A percentile compares a stretch with the other conserved stretches of the same genome.
Evolutionary conservation across 2,113 vertebrate species (phyloP).

Genomic region (Apistogramma diplotaenia): DNA sequence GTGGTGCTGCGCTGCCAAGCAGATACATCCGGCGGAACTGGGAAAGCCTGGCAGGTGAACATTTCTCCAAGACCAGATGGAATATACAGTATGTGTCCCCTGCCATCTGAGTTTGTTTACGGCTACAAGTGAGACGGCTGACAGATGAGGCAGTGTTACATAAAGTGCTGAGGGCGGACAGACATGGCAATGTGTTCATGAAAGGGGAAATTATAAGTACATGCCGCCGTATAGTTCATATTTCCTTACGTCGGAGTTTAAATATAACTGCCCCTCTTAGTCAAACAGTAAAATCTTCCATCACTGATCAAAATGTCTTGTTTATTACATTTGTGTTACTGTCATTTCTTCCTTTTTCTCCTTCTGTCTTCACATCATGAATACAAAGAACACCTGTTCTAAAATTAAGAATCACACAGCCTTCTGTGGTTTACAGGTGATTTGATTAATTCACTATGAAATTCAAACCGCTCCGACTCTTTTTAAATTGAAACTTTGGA

Average conservation of each 20-base stretch:
- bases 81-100: conserved; percentile 37
- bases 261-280: background rate
- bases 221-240: background rate
- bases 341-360: background rate
- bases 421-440: background rate
- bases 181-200: background rate
- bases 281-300: background rate
- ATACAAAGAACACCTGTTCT: background rate
- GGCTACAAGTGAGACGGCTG: background rate
- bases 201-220: background rate
- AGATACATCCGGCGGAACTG: conserved; percentile 53
- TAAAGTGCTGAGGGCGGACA: background rate
- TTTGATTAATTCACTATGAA: background rate
- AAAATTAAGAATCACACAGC: background rate
- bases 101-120: conserved; percentile 45
- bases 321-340: background rate
- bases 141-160: conserved; percentile 8
- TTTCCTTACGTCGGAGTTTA: background rate
- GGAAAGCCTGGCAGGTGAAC: conserved; percentile 63
- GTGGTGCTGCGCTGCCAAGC: conserved; percentile 57
- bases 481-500: background rate
- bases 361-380: background rate
- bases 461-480: background rate
- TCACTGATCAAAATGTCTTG: background rate
- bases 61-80: conserved; percentile 44